Conservation (phyloP, 2,113 vertebrate genomes). For the Nanorana parkeri region DNA sequence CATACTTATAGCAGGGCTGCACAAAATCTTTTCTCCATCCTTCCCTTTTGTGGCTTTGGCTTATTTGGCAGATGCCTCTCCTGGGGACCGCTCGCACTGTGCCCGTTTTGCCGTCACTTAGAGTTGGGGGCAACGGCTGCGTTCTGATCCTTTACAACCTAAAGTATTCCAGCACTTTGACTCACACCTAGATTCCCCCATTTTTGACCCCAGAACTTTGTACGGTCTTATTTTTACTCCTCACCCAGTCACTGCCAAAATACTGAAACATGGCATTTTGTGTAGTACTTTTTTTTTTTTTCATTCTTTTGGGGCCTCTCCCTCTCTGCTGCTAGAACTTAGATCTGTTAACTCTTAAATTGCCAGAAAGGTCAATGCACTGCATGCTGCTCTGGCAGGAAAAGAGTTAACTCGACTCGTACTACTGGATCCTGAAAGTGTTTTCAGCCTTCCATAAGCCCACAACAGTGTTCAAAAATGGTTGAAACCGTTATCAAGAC, state of each 20-base stretch:
- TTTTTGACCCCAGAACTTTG: constrained; percentile 23
- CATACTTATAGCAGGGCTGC: constrained; percentile 61
- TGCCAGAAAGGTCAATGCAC: constrained; percentile 14
- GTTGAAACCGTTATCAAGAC: constrained; percentile 18
- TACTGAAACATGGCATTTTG: constrained; percentile 24
- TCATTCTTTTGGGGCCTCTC: constrained; percentile 31
- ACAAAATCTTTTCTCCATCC: constrained; percentile 6
- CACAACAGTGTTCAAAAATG: not conserved
- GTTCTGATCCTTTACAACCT: constrained; percentile 81
- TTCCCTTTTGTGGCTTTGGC: constrained; percentile 42
- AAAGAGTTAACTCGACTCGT: constrained; percentile 10
- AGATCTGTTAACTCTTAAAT: constrained; percentile 26
- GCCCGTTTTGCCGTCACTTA: constrained; percentile 36
- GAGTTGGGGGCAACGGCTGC: constrained; percentile 80
- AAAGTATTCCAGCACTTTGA: constrained; percentile 97
- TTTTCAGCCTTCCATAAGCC: constrained; percentile 1
- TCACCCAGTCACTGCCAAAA: constrained; percentile 76
- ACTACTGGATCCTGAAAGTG: constrained; percentile 29
- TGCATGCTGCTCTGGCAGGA: constrained; percentile 1
- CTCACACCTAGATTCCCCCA: constrained; percentile 48
- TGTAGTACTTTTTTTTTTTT: constrained; percentile 12
- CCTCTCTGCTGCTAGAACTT: constrained; percentile 47
- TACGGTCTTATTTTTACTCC: constrained; percentile 57
- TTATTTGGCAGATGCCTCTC: constrained; percentile 53
- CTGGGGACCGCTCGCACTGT: constrained; percentile 55